Base-by-base conservation (phyloP, 2,888 invertebrate species). In the Melieria omissa region DNA sequence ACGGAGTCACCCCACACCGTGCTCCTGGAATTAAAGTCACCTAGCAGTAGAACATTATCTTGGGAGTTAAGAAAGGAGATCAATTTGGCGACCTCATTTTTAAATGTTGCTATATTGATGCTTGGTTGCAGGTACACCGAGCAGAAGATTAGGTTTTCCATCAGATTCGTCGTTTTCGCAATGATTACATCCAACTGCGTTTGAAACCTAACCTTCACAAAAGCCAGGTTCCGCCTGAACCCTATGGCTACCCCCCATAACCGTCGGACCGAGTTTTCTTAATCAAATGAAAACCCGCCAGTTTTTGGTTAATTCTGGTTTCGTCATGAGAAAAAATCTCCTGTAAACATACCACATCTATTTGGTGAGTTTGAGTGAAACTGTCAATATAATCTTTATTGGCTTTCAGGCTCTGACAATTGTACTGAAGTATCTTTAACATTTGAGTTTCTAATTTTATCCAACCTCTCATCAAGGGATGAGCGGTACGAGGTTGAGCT, bases 271-370 rank as follows among this genome's bases (percentile, higher is more conserved):
- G 29, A 41, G 58, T 58, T 2, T 58, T 58, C 42, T 41, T 58
- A 41, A 58, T 58, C 16, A 58, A 14, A 8, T 47, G 46, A 47
- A 63, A 63, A 63, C 49, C 41, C 4, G 9, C 41, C 14, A 63
- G 4, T 29, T 63, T 63, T 5, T 63, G 47, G 4, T 7, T 41
- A 4, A 16, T 9, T 12, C 4, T 5, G 1, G 9, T 41, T 46
- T 63, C 47, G 10, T 29, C 62, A 29, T 29, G 62, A 12, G 62
- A 63, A 41, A 47, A 63, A 14, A 63, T 46, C 47, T 63, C 62
- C 16, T 63, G 62, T 12, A 47, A 10, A 7, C 3, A 16, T 29
- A 63, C 47, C 10, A 63, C 41, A 47, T 63, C 62, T 4, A 63
- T 44, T 4, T 46, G 5, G 12, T 63, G 3, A 0, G 16, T 16